Evolutionary conservation across 2,888 invertebrate genomes (phyloP).

Genomic region (Apodemia zela): DNA sequence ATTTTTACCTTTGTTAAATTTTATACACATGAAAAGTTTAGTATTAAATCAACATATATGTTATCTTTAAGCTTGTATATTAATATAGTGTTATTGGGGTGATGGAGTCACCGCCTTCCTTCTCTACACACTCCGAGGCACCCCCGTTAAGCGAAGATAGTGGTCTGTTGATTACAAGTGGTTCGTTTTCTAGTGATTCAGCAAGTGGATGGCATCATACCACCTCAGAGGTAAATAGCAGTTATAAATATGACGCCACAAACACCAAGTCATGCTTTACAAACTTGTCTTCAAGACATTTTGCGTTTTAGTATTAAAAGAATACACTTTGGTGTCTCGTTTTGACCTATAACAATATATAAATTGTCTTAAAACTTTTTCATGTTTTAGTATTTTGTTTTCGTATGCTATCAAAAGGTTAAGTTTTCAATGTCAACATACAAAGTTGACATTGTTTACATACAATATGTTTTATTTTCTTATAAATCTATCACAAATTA

Average conservation of each 20-base stretch:
- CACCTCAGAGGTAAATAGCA: slow-evolving; percentile 82
- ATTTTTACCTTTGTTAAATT: slow-evolving; percentile 40
- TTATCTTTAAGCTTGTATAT: slow-evolving; percentile 41
- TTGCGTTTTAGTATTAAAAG: slow-evolving; percentile 21
- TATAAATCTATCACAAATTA: too few species aligned
- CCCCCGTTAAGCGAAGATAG: slow-evolving; percentile 88
- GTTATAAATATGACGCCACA: slow-evolving; percentile 24
- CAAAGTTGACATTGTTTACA: too few species aligned
- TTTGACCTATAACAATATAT: too few species aligned
- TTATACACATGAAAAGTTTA: slow-evolving; percentile 37
- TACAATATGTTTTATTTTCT: too few species aligned
- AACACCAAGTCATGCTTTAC: slow-evolving; percentile 16
- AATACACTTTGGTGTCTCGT: not conserved
- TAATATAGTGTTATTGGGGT: slow-evolving; percentile 45
- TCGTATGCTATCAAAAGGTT: too few species aligned
- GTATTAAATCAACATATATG: slow-evolving; percentile 44
- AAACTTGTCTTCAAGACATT: slow-evolving; percentile 19
- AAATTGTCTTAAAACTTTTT: too few species aligned
- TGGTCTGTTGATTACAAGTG: slow-evolving; percentile 86
- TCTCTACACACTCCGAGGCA: slow-evolving; percentile 87
- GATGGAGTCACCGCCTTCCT: slow-evolving; percentile 90
- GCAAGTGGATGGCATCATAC: slow-evolving; percentile 84
- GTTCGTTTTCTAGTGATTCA: slow-evolving; percentile 87
- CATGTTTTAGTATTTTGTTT: too few species aligned
- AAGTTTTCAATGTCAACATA: too few species aligned